Conservation (phyloP, 2,113 vertebrate species). For the Zootoca vivipara region DNA sequence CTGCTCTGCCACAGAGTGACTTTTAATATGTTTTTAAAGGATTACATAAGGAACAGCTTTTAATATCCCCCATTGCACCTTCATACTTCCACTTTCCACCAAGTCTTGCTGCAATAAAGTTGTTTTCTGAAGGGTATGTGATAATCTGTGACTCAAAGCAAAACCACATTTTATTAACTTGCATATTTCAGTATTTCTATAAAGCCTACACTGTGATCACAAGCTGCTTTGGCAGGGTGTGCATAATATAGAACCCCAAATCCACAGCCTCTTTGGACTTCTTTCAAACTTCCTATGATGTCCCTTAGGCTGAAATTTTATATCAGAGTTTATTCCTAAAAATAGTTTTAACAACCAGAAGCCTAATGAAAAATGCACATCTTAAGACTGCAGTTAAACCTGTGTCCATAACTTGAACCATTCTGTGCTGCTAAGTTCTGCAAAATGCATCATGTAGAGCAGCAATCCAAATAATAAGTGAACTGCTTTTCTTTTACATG, state of each 20-base stretch:
- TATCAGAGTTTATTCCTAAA: background rate
- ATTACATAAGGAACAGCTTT: background rate
- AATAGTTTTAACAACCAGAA: background rate
- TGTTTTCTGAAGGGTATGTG: background rate
- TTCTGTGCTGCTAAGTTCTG: background rate
- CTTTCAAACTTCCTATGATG: constrained; percentile 10
- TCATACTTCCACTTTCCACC: constrained; percentile 12
- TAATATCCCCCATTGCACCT: constrained; percentile 7
- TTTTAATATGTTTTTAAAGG: constrained; percentile 24
- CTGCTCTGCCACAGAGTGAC: background rate
- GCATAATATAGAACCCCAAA: background rate
- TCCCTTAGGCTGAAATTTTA: constrained; percentile 8
- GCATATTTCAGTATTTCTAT: background rate
- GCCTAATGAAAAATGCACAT: background rate
- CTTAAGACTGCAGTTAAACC: background rate
- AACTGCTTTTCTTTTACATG: constrained; percentile 19
- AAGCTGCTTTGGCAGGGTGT: background rate
- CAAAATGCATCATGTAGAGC: background rate
- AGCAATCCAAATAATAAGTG: constrained; percentile 9
- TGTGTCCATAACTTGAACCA: background rate
- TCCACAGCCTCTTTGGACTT: background rate
- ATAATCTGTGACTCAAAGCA: constrained; percentile 12
- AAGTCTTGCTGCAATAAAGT: background rate
- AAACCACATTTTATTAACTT: background rate
- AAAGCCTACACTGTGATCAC: background rate